Conservation (phyloP, 1,140 invertebrate genomes). For the Temnothorax curvispinosus region DNA sequence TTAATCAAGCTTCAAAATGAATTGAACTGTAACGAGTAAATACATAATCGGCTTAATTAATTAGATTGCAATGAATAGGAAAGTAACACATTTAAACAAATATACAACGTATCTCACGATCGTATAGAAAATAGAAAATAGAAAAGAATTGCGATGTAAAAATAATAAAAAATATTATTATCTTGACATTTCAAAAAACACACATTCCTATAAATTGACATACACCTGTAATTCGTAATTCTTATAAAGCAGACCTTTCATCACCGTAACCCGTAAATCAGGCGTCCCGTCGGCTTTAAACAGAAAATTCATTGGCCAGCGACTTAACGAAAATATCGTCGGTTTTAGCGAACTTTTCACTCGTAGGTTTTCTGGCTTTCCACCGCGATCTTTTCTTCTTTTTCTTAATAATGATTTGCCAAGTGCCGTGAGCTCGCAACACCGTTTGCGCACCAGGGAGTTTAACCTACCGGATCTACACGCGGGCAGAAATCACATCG, state of each 20-base stretch:
- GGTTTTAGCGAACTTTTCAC: background rate
- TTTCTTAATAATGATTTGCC: constrained; percentile 35
- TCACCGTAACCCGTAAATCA: background rate
- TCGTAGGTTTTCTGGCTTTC: background rate
- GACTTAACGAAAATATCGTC: constrained; percentile 14
- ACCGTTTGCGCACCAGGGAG: background rate
- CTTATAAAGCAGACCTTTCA: background rate
- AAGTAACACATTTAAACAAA: background rate
- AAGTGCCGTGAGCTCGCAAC: background rate
- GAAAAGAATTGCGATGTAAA: background rate
- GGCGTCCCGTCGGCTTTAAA: background rate
- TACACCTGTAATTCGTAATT: background rate
- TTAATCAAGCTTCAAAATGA: constrained; percentile 29
- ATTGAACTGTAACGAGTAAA: background rate
- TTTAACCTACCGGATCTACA: background rate
- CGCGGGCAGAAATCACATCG: background rate
- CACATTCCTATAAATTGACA: background rate
- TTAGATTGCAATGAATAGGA: background rate
- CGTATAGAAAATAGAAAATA: background rate
- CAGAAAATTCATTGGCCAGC: background rate
- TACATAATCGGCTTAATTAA: constrained; percentile 29
- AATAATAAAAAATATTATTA: background rate
- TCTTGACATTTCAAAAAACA: background rate
- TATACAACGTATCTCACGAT: background rate
- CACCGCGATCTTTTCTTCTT: background rate